Percentiles rank a stretch among this genome's conserved stretches.
phyloP scores from a whole-genome alignment of 2,113 vertebrate species.

The Heloderma charlesbogerti region DNA sequence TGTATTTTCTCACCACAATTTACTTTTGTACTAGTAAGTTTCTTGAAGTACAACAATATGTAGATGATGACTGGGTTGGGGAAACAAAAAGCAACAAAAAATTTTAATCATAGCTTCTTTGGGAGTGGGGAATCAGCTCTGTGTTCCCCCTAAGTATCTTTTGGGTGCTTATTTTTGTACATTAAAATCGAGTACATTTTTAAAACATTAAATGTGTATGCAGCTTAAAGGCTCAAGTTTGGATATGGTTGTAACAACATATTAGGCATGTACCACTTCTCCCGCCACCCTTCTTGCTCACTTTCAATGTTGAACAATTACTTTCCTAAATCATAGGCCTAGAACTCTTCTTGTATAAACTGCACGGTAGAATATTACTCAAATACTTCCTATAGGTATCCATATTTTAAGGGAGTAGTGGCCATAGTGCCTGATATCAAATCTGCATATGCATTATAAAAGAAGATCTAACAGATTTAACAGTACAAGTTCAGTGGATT shows the following conservation, averaged over 20 bases:
- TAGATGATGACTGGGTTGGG: neutral
- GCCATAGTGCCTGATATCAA: neutral
- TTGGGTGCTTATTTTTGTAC: neutral
- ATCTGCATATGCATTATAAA: neutral
- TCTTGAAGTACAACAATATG: neutral
- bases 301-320: neutral
- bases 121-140: neutral
- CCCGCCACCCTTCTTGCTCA: neutral
- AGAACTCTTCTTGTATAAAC: neutral
- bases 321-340: neutral
- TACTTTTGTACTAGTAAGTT: neutral
- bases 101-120: neutral
- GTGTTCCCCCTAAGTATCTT: neutral
- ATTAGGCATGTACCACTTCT: neutral
- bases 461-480: neutral
- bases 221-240: neutral
- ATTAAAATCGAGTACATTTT: neutral
- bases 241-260: neutral
- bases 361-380: neutral
- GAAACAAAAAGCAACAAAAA: neutral
- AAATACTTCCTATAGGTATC: neutral
- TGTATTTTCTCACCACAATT: neutral
- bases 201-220: neutral
- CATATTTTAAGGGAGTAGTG: neutral
- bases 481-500: neutral